A percentile compares a stretch with the other conserved stretches of the same genome.
Conservation (phyloP, 2,113 vertebrate species). For the Ellobius talpinus region DNA sequence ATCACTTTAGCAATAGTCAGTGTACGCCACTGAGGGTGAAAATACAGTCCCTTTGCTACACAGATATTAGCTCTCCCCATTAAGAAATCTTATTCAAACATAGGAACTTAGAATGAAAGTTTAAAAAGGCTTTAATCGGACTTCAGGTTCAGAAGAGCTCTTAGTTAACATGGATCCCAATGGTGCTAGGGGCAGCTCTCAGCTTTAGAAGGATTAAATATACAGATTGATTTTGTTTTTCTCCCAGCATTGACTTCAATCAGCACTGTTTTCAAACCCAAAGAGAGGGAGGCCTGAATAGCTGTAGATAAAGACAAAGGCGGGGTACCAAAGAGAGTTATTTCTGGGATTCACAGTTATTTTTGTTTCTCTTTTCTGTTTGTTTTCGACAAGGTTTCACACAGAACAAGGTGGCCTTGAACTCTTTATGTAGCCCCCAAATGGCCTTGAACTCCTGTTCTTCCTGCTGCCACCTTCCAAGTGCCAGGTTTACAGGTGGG, state of each 20-base stretch:
- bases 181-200: accelerated
- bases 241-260: neutral
- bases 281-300: neutral
- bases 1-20: neutral
- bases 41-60: neutral
- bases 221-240: neutral
- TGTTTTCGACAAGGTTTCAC: neutral
- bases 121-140: neutral
- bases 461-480: neutral
- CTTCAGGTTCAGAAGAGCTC: neutral
- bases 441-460: neutral
- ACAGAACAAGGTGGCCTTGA: neutral
- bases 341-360: neutral
- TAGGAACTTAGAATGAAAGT: neutral
- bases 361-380: neutral
- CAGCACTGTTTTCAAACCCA: neutral
- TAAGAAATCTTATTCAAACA: neutral
- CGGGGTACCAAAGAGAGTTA: neutral
- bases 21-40: neutral
- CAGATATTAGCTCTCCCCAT: neutral
- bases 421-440: neutral
- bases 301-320: neutral
- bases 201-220: neutral
- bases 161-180: neutral
- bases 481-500: neutral